phyloP scores from a whole-genome alignment of 2,888 invertebrate genomes.

The Scrobipalpa costella region DNA sequence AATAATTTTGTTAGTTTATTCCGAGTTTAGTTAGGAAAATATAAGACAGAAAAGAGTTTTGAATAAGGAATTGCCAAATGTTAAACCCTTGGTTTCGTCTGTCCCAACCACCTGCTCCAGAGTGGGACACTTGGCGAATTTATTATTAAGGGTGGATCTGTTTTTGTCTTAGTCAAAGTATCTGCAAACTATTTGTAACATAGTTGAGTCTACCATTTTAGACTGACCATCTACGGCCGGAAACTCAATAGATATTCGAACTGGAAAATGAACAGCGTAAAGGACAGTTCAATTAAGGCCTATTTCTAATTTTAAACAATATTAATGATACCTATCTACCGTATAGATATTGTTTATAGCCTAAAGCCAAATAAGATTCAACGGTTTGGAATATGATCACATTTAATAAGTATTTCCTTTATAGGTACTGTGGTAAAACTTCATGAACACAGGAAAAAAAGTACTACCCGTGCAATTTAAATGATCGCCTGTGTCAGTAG shows the following conservation, averaged over 20 bases:
- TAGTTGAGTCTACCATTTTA: not conserved
- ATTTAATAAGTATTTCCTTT: too few species aligned
- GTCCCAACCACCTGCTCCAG: not conserved
- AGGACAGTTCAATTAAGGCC: not conserved
- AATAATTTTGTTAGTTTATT: too few species aligned
- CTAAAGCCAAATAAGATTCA: too few species aligned
- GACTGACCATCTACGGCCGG: not conserved
- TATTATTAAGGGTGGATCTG: not conserved
- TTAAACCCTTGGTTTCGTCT: not conserved
- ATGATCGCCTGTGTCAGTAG: too few species aligned
- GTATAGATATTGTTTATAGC: not conserved
- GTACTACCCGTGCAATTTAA: too few species aligned
- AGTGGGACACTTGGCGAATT: not conserved
- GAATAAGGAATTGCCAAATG: not conserved
- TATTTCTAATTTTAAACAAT: not conserved
- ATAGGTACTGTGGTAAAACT: too few species aligned
- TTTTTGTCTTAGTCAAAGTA: not conserved
- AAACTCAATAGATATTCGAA: not conserved
- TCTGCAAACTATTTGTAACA: not conserved
- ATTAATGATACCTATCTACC: not conserved
- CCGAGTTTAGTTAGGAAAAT: too few species aligned
- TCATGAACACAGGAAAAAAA: too few species aligned
- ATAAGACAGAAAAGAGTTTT: too few species aligned
- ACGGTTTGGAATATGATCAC: too few species aligned
- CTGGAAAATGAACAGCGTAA: slow-evolving; percentile 5